Base-by-base conservation (phyloP, 1,140 invertebrate genomes). In the Lanistes nyassanus region DNA sequence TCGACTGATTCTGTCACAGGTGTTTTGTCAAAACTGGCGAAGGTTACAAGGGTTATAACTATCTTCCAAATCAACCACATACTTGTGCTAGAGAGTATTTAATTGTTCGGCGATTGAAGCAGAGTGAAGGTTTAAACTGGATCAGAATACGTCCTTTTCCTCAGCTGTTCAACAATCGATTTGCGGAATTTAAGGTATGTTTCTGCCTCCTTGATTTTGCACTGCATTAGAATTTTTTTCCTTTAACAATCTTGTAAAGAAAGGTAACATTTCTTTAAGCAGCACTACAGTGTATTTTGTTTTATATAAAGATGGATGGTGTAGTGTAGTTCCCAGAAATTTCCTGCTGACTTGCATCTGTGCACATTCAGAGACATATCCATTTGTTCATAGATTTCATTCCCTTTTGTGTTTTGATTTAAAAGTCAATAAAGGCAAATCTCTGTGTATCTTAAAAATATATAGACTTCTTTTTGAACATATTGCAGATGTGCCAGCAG, bases 21-120 rank as follows among this genome's bases (percentile, higher is more conserved):
- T 72, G 85, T 66, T 85, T 85, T 74, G 53, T 80, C 6, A 86
- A 86, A 67, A 79, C 73, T 65, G 82, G 84, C 19, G 85, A 87
- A 68, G 86, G 86, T 26, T 67, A 79, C 21, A 79, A 81, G 65
- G 86, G 83, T 16, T 83, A 74, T 62, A 68, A n/a, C 29, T 80
- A 74, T 58, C 73, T 62, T 21, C 56, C 64, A 39, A 78, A 80
- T 60, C 62, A 72, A 5, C 23, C 47, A 21, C 86, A 87, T 77
- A 74, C 29, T 2, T 87, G 86, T 83, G n/a, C 34, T 13, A 77
- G 81, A 56, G 80, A 87, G 58, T 37, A 82, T 21, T 72, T 86
- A 13, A 62, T 86, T 36, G 71, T 87, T 31, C 80, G 80, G 67
- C 56, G 76, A 31, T 16, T 47, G 42, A 80, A 80, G 47, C 69